Evolutionary conservation across 2,113 vertebrate species (phyloP), one percentile per base, ranked within the genome.

Genomic region (Progne subis): DNA sequence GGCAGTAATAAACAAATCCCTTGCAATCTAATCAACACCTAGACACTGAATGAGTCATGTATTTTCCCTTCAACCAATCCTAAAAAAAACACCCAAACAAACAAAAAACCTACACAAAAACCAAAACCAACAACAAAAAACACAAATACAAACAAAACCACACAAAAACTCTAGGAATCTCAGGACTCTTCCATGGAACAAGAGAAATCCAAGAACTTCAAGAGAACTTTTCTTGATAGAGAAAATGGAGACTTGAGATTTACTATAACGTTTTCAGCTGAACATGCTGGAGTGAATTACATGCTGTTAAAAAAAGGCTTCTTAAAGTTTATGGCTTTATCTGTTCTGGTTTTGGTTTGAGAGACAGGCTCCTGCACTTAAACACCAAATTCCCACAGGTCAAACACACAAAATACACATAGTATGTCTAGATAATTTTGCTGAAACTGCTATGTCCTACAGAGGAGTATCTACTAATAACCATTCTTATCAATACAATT

Each of bases 361-460:
- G 63, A 34, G 37, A 82, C 6, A 52, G 43, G 47, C 12, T 67
- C 53, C 65, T 63, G 50, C 11, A 26, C n/a, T 47, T 47, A 39
- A 75, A 37, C 15, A 59, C 6, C 34, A 37, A 17, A 82, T 31
- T 70, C 31, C 39, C 23, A 85, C 25, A 57, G 47, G 43, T 17
- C 26, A 82, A 49, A 34, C 0, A 29, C 9, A 14, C 14, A n/a
- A 3, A 37, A 46, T 19, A 46, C 37, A 14, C 8, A 46, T 46
- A 46, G 14, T 17, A 46, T 0, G 0, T 26, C 5, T 26, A 56
- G 15, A 19, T 8, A 18, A 26, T 37, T 55, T 20, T 69, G 26
- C 55, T 52, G 20, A 77, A 81, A 61, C 0, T 0, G 8, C 20
- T 43, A 9, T 56, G 64, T 81, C 28, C 74, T 56, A 29, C 37